Conservation (phyloP, 2,888 invertebrate species). For the Pteria penguin region DNA sequence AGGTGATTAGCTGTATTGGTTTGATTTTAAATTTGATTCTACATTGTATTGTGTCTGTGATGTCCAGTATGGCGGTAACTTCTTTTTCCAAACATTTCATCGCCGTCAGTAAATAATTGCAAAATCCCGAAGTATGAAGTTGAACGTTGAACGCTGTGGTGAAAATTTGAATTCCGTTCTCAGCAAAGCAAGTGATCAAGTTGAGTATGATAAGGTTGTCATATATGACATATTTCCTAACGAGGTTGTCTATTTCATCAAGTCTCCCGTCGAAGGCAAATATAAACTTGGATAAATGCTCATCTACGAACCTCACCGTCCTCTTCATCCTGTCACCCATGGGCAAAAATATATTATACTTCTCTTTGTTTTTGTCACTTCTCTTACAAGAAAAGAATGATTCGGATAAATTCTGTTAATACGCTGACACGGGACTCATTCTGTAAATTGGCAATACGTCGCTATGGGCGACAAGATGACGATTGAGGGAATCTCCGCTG, state of each 20-base stretch:
- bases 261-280: conserved; percentile 18
- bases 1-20: too few relatives aligned
- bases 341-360: conserved; percentile 33
- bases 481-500: conserved; percentile 4
- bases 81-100: too few relatives aligned
- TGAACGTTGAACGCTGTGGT: too few relatives aligned
- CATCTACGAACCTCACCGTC: conserved; percentile 17
- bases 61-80: too few relatives aligned
- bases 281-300: conserved; percentile 22
- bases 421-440: conserved; percentile 33
- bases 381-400: conserved; percentile 31
- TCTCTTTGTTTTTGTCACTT: conserved; percentile 40
- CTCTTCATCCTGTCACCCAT: conserved; percentile 32
- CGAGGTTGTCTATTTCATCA: conserved; percentile 35
- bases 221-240: too few relatives aligned
- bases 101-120: too few relatives aligned
- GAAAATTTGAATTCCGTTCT: too few relatives aligned
- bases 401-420: conserved; percentile 30
- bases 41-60: too few relatives aligned
- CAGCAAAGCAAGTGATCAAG: too few relatives aligned
- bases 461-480: conserved; percentile 43
- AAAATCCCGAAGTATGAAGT: too few relatives aligned
- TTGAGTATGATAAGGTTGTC: too few relatives aligned
- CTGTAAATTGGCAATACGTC: conserved; percentile 38
- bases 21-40: too few relatives aligned